Evolutionary conservation across 2,797 vertebrate species (phyloP), one percentile per base, ranked within the genome.

Genomic region (Gambusia yucatana): DNA sequence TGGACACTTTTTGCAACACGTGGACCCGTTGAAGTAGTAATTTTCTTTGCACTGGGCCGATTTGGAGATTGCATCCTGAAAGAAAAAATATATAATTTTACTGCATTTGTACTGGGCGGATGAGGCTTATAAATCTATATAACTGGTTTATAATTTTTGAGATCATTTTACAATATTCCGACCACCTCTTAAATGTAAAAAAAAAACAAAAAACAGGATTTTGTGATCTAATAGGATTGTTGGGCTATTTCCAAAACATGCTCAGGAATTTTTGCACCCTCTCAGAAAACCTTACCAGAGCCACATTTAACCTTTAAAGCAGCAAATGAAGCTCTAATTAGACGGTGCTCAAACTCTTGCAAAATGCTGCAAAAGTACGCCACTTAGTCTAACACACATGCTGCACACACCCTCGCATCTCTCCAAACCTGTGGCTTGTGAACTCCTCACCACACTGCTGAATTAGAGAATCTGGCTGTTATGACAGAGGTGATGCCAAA

Each of bases 1-100:
- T 87, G 28, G 16, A 92, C 96, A 96, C 89, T 92, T 95, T 1
- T 84, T 76, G 84, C 96, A 96, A 89, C 96, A 96, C 72, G 52
- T 89, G 77, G 82, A 84, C 41, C 69, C 86, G 81, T 79, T 91
- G 7, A 82, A 52, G 77, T 95, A 96, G 22, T 96, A 89, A 22
- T 63, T 77, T 5, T 86, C 87, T 36, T 82, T 82, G 88, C 96
- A 96, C 17, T 84, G 75, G 30, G 80, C 11, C 22, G 90, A 71
- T 88, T 88, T 95, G 77, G 93, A 88, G 65, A 77, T 33, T 33
- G 50, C 85, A 30, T 78, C 80, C 95, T 96, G 36, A 46, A 80
- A 80, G 81, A 77, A 30, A 84, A 78, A 30, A 14, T 47, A 57
- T 43, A 78, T 57, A 1, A 69, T 6, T 22, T 57, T 57, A 46